Conservation (phyloP, 1,140 invertebrate species). For the Hydropsyche tenuis region DNA sequence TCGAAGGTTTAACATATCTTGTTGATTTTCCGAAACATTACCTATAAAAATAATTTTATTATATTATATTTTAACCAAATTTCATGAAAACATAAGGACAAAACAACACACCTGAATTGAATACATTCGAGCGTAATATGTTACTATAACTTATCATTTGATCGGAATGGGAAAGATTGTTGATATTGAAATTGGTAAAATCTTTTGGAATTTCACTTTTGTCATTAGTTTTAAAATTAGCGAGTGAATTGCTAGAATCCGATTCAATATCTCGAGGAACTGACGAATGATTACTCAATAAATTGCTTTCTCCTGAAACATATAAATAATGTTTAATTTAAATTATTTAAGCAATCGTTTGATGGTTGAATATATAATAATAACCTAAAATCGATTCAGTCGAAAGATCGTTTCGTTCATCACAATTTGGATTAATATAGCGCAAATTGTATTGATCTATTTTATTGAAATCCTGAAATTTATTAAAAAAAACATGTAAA, state of each 20-base stretch:
- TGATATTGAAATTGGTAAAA: constrained; percentile 20
- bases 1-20: background rate
- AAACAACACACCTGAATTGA: constrained; percentile 35
- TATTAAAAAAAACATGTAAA: constrained; percentile 2
- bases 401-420: constrained; percentile 81
- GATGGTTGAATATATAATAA: constrained; percentile 50
- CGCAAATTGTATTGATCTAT: constrained; percentile 64
- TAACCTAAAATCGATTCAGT: constrained; percentile 87
- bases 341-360: constrained; percentile 1
- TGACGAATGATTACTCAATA: constrained; percentile 72
- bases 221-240: background rate
- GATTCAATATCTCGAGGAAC: constrained; percentile 55
- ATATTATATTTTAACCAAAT: too few species aligned
- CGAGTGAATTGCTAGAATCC: constrained; percentile 45
- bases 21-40: too few species aligned
- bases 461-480: constrained; percentile 73
- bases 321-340: too few species aligned
- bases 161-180: background rate
- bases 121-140: constrained; percentile 43
- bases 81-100: background rate
- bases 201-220: constrained; percentile 25
- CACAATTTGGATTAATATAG: constrained; percentile 1
- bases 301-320: constrained; percentile 75
- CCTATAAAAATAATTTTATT: too few species aligned
- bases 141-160: constrained; percentile 37